Conservation (phyloP, 1,140 invertebrate species). For the Penaeus japonicus region DNA sequence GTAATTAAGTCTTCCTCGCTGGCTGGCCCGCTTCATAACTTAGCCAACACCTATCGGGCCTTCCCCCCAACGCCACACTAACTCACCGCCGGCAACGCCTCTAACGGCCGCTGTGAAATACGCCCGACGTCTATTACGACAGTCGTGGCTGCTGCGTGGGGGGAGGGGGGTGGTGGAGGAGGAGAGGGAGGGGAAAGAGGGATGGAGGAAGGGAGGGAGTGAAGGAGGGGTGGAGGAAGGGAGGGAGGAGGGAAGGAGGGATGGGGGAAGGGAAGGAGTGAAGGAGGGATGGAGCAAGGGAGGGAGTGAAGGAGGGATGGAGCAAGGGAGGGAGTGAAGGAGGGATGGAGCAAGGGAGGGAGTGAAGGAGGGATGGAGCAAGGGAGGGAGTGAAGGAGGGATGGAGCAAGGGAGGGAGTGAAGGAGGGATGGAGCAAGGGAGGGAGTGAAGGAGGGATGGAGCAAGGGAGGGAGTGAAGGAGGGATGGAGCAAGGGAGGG, state of each 20-base stretch:
- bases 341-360: background rate
- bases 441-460: background rate
- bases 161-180: background rate
- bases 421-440: background rate
- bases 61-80: background rate
- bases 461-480: no score
- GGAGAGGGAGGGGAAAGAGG: background rate
- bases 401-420: background rate
- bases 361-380: background rate
- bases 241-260: background rate
- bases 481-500: no score
- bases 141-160: background rate
- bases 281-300: background rate
- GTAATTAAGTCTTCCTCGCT: conserved; percentile 20
- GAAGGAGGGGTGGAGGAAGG: background rate
- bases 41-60: background rate
- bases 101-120: conserved; percentile 6
- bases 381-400: background rate
- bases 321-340: background rate
- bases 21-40: background rate
- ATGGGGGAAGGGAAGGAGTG: background rate
- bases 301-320: background rate
- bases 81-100: background rate
- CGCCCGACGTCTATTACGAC: conserved; percentile 32
- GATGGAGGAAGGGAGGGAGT: background rate